Evolutionary conservation across 2,113 vertebrate genomes (phyloP), one percentile per base, ranked within the genome.

Genomic region (Alexandromys fortis): DNA sequence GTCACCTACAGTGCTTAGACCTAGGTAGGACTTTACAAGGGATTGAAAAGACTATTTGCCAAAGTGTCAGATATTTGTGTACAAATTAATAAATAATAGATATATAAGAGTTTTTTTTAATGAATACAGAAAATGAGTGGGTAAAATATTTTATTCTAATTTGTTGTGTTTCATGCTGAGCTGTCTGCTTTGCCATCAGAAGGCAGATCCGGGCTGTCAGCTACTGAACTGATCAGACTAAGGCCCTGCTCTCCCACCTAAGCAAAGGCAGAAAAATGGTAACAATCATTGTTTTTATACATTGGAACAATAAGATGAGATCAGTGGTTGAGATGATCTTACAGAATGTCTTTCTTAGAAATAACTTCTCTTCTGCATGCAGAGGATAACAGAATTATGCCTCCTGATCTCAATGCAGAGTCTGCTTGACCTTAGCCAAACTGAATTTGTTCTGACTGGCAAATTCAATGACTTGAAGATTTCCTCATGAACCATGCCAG

Each of bases 1-100:
- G 24, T 42, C 28, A 47, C 24, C 28, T 90, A 89, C 97, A 97
- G 90, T 85, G 86, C 33, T 90, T 61, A 75, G 85, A 96, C 22
- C 61, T 24, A 92, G 85, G 75, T 96, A 98, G 96, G 81, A 96
- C 93, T 94, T 96, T 26, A 38, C 61, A 33, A 96, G 97, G 95
- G 97, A 94, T 92, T 98, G 79, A 97, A 68, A 95, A 97, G 97
- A 78, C 83, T 92, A 61, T 91, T 87, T 98, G 98, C 98, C 98
- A 98, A 98, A 97, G 78, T 91, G 94, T 95, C 55, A 94, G 93
- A 81, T 94, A 97, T 96, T 97, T 87, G 97, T 97, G 72, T 92
- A 92, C 58, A 91, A 86, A 85, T 96, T 68, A 79, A 86, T 61
- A 89, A 94, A 92, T 58, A 93, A 38, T 45, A 45, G 93, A 73